These are phyloP conservation scores for Dromiciops gliroides DNA, from an alignment of 2,113 vertebrate species.

Conservation along the genomic window DNA sequence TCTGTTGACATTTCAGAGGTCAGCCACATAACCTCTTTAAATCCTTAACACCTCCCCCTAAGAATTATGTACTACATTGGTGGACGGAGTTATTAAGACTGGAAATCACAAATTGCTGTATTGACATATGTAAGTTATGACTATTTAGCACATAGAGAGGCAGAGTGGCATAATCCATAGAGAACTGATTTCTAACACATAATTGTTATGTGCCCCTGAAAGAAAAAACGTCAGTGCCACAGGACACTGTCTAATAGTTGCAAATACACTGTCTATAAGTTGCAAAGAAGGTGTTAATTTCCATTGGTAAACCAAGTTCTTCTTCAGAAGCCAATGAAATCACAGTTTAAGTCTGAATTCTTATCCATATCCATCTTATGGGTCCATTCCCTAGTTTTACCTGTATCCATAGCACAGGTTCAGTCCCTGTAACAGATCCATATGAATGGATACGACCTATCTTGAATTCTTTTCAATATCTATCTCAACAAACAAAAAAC, in stretches of 20 bases:
- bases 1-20: not conserved
- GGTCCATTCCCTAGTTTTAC: not conserved
- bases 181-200: not conserved
- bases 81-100: not conserved
- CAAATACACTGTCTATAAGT: too few species aligned
- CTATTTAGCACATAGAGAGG: not conserved
- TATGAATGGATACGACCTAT: not conserved
- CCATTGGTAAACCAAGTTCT: not conserved
- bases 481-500: not conserved
- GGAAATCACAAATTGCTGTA: not conserved
- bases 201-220: not conserved
- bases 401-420: not conserved
- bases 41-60: not conserved
- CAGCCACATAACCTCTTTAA: not conserved
- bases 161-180: not conserved
- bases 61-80: not conserved
- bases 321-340: not conserved
- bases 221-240: not conserved
- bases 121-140: not conserved
- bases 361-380: not conserved
- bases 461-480: not conserved
- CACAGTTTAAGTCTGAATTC: not conserved
- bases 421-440: not conserved
- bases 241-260: not conserved
- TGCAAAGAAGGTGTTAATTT: not conserved